phyloP scores from a whole-genome alignment of 2,797 vertebrate species.

The Enteromius argenteus region DNA sequence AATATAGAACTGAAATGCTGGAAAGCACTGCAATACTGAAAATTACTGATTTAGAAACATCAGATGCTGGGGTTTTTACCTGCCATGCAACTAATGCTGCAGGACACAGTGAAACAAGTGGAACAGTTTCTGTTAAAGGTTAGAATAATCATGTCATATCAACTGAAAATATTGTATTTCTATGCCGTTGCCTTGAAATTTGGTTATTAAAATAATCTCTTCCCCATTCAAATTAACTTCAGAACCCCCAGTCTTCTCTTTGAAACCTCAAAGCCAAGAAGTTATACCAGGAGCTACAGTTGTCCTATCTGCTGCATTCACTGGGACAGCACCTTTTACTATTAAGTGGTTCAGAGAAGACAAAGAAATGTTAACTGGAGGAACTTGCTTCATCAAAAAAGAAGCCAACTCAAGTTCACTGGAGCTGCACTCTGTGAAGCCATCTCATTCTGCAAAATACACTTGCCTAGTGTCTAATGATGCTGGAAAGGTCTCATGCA shows the following conservation, averaged over 20 bases:
- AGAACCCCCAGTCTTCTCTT: conserved; percentile 93
- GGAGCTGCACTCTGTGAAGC: conserved; percentile 92
- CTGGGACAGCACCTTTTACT: conserved; percentile 88
- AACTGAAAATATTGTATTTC: background rate
- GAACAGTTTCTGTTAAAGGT: conserved; percentile 97
- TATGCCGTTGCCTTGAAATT: conserved; percentile 1
- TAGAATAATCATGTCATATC: conserved; percentile 46
- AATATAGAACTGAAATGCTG: conserved; percentile 86
- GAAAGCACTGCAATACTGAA: conserved; percentile 89
- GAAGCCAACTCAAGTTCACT: conserved; percentile 88
- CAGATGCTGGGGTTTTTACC: conserved; percentile 90
- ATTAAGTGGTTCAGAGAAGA: conserved; percentile 94
- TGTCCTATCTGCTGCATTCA: conserved; percentile 86
- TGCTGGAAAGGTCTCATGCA: conserved; percentile 89
- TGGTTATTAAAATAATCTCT: conserved; percentile 50
- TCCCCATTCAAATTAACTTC: conserved; percentile 51
- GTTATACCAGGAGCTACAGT: conserved; percentile 88
- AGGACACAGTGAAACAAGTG: conserved; percentile 91
- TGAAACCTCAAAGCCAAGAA: conserved; percentile 87
- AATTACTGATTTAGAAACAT: conserved; percentile 84
- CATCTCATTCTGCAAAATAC: conserved; percentile 88
- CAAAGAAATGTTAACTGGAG: conserved; percentile 87
- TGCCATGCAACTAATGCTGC: conserved; percentile 94
- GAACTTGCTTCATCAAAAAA: conserved; percentile 92
- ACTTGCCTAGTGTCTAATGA: conserved; percentile 92